Conservation (phyloP, 2,797 vertebrate genomes). For the Sebastes paucispinis region DNA sequence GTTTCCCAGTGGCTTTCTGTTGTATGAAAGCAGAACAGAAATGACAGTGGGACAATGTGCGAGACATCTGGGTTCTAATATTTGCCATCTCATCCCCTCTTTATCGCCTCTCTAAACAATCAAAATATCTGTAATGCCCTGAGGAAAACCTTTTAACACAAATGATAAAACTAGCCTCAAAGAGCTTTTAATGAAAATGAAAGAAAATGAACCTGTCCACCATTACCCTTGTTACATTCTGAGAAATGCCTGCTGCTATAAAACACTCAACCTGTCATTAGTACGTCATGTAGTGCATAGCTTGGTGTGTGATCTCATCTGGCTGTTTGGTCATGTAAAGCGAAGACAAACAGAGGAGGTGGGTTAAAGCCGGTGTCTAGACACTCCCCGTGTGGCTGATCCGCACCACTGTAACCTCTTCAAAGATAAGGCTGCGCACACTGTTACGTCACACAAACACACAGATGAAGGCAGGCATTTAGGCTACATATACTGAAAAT, state of each 20-base stretch:
- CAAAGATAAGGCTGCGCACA: constrained; percentile 12
- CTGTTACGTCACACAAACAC: not conserved
- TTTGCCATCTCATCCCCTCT: not conserved
- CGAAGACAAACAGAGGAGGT: constrained; percentile 9
- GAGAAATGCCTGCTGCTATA: not conserved
- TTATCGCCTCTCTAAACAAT: not conserved
- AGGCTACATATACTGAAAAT: not conserved
- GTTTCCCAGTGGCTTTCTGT: not conserved
- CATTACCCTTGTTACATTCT: not conserved
- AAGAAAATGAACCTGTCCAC: not conserved
- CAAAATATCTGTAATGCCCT: not conserved
- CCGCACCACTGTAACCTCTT: not conserved
- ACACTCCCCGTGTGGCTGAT: constrained; percentile 14
- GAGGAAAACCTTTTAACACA: not conserved
- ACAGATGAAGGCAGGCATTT: not conserved
- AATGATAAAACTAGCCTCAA: not conserved
- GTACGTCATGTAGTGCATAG: not conserved
- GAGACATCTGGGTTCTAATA: not conserved
- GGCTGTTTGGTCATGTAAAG: constrained; percentile 6
- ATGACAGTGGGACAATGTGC: not conserved
- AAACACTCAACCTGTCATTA: not conserved
- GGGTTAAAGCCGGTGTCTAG: constrained; percentile 27
- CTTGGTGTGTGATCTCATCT: constrained; percentile 13
- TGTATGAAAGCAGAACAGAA: not conserved
- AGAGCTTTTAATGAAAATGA: not conserved